phyloP scores from a whole-genome alignment of 2,888 invertebrate genomes.

The Epistrophe eligans region DNA sequence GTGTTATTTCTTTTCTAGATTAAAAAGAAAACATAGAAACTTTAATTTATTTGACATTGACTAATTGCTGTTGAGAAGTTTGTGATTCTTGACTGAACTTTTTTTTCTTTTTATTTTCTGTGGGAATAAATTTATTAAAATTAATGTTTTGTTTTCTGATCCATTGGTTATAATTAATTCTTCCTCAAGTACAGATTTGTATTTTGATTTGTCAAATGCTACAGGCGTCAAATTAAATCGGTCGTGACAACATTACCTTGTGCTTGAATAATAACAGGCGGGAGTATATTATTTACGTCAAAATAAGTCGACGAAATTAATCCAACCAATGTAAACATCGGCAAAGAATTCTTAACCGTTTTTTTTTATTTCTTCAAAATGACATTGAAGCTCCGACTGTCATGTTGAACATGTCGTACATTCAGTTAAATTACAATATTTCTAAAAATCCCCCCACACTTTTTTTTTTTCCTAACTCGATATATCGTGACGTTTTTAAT shows the following conservation, averaged over 20 bases:
- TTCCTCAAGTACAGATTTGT: not conserved
- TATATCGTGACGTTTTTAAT: conserved; percentile 7
- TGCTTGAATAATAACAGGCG: not conserved
- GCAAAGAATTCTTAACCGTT: not conserved
- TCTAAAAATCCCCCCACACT: not conserved
- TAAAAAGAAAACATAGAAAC: too few relatives aligned
- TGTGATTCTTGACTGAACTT: too few relatives aligned
- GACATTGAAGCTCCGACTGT: conserved; percentile 26
- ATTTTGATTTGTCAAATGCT: not conserved
- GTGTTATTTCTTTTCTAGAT: too few relatives aligned
- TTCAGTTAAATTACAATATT: not conserved
- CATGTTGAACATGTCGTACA: not conserved
- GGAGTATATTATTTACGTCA: not conserved
- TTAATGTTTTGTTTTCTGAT: not conserved
- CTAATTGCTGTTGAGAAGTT: too few relatives aligned
- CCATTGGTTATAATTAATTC: not conserved
- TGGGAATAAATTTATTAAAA: not conserved
- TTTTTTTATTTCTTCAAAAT: not conserved
- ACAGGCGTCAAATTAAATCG: not conserved
- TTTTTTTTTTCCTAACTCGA: not conserved
- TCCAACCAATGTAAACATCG: not conserved
- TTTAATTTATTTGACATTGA: too few relatives aligned
- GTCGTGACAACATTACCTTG: not conserved
- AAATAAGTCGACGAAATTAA: not conserved
- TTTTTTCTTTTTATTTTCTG: not conserved